These are phyloP conservation scores for Pissodes strobi DNA, from an alignment of 1,140 invertebrate species.

Conservation along the genomic window DNA sequence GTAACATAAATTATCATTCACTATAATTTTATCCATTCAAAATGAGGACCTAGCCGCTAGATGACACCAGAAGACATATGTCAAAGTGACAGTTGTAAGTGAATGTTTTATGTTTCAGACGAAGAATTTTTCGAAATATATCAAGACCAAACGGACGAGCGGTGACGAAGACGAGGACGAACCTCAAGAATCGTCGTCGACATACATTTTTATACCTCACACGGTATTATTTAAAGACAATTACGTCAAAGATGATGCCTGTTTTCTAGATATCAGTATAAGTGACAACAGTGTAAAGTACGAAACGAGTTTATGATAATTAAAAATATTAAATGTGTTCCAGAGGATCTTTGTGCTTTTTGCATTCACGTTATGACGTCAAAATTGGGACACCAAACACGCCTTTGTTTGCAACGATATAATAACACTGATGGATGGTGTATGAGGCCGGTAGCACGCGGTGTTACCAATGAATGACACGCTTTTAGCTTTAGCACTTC, in stretches of 20 bases:
- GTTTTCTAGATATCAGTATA: slow-evolving; percentile 67
- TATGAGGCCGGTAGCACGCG: too few species aligned
- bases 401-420: too few species aligned
- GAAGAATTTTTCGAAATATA: slow-evolving; percentile 58
- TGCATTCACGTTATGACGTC: too few species aligned
- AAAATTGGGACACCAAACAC: too few species aligned
- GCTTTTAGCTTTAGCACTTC: too few species aligned
- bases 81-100: too few species aligned
- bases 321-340: neutral
- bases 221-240: slow-evolving; percentile 66
- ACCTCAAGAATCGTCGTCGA: slow-evolving; percentile 61
- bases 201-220: slow-evolving; percentile 76
- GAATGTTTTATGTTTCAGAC: slow-evolving; percentile 46
- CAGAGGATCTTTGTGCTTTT: too few species aligned
- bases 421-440: too few species aligned
- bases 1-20: too few species aligned
- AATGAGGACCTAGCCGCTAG: neutral
- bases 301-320: slow-evolving; percentile 36
- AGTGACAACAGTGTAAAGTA: slow-evolving; percentile 6
- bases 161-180: slow-evolving; percentile 58
- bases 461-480: too few species aligned
- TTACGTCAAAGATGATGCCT: slow-evolving; percentile 66
- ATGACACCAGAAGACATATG: too few species aligned
- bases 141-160: slow-evolving; percentile 57
- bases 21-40: neutral